Evolutionary conservation across 2,888 invertebrate species (phyloP).

Genomic region (Tupiocoris notatus): DNA sequence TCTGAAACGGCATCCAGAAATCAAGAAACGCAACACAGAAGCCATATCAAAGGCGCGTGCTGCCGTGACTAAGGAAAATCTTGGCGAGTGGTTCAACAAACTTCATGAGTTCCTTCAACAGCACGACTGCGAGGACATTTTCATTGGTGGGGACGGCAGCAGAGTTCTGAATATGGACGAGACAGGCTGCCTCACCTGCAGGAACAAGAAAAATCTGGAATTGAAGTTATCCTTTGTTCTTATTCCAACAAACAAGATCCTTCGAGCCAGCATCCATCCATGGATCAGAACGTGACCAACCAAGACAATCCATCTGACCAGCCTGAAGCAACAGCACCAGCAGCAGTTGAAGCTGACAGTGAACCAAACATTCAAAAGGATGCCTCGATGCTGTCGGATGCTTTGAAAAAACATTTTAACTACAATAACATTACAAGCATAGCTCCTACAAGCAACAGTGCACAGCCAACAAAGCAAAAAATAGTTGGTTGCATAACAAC

Average conservation of each 20-base stretch:
- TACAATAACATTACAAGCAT: constrained; percentile 16
- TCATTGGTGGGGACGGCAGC: not conserved
- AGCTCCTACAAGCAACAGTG: constrained; percentile 17
- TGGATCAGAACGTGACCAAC: too few relatives aligned
- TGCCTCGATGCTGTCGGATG: constrained; percentile 6
- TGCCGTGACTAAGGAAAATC: not conserved
- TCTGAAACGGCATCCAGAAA: constrained; percentile 13
- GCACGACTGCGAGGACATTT: not conserved
- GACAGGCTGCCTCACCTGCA: too few relatives aligned
- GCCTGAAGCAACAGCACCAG: constrained; percentile 4
- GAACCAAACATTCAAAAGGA: constrained; percentile 15
- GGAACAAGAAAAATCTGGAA: too few relatives aligned
- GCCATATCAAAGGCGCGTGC: constrained; percentile 17
- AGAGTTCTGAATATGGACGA: constrained; percentile 12
- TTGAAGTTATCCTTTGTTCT: too few relatives aligned
- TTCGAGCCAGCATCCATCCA: too few relatives aligned
- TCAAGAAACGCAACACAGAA: not conserved
- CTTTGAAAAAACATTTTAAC: not conserved
- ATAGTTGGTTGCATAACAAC: too few relatives aligned
- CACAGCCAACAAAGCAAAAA: constrained; percentile 15
- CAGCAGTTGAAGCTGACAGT: constrained; percentile 5
- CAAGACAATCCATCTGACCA: constrained; percentile 5
- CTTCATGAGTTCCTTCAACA: not conserved
- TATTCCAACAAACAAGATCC: too few relatives aligned
- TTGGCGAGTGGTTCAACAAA: not conserved